Percentiles rank a stretch among this genome's conserved stretches.
phyloP scores from a whole-genome alignment of 92 coral and sea anemone genomes.

The Desmophyllum pertusum region DNA sequence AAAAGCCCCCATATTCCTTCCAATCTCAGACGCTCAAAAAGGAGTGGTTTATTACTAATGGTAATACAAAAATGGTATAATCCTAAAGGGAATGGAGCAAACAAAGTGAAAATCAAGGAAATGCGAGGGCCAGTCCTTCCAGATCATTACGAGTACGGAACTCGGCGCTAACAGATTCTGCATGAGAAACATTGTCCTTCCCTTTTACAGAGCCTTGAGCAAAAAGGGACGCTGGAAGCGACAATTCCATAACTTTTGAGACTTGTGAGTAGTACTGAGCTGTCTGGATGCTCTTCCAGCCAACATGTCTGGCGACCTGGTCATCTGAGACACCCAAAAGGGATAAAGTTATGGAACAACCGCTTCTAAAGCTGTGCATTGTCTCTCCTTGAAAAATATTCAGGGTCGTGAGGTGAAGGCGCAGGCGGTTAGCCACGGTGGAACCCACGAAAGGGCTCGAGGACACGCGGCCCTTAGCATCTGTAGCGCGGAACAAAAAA shows the following conservation, averaged over 20 bases:
- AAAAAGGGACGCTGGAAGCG: too few relatives aligned
- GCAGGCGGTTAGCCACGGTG: constrained; percentile 31
- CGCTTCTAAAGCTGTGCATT: too few relatives aligned
- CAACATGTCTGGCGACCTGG: constrained; percentile 14
- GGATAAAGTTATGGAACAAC: too few relatives aligned
- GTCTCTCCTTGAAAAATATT: neutral
- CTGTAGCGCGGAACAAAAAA: constrained; percentile 27
- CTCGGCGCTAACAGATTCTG: neutral
- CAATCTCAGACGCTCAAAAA: constrained; percentile 33
- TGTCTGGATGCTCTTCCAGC: constrained; percentile 12
- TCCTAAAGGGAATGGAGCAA: too few relatives aligned
- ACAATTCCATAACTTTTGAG: too few relatives aligned
- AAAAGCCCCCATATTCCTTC: constrained; percentile 18
- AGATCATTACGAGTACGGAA: constrained; percentile 33
- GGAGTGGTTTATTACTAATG: too few relatives aligned
- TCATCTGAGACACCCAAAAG: too few relatives aligned
- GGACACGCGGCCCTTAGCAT: constrained; percentile 29
- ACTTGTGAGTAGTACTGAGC: too few relatives aligned
- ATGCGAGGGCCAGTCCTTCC: constrained; percentile 1
- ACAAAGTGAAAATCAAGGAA: too few relatives aligned
- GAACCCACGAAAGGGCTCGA: constrained; percentile 32
- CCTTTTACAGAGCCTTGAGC: too few relatives aligned
- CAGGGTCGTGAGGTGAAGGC: constrained; percentile 10
- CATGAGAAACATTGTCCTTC: too few relatives aligned
- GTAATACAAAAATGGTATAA: too few relatives aligned